phyloP scores from a whole-genome alignment of 2,797 vertebrate genomes.

The Arremon brunneinucha region DNA sequence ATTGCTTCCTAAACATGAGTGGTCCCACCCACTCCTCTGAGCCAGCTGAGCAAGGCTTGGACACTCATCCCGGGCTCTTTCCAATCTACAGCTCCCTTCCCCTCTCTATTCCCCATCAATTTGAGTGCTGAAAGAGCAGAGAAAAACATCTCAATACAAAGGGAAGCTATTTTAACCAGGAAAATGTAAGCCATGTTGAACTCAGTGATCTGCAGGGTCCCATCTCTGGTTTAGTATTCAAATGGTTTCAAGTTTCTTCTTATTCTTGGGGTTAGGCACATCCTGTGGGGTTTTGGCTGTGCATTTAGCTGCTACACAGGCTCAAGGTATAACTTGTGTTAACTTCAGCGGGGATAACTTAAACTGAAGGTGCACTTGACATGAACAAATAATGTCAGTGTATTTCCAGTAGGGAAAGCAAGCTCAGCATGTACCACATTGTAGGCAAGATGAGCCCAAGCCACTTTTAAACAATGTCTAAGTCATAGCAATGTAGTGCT shows the following conservation, averaged over 20 bases:
- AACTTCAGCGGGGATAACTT: not conserved
- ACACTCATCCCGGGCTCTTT: not conserved
- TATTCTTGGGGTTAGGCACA: not conserved
- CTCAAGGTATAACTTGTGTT: not conserved
- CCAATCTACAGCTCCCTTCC: not conserved
- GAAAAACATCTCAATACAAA: not conserved
- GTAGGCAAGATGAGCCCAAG: not conserved
- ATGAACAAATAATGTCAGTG: not conserved
- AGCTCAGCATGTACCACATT: not conserved
- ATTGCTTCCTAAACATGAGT: constrained; percentile 52
- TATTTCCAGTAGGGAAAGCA: not conserved
- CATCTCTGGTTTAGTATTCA: not conserved
- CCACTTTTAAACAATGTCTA: not conserved
- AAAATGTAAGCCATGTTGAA: not conserved
- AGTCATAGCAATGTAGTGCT: not conserved
- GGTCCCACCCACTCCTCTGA: not conserved
- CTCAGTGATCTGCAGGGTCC: not conserved
- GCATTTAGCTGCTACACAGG: not conserved
- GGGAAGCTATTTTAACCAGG: not conserved
- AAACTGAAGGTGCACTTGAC: not conserved
- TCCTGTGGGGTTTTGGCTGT: not conserved
- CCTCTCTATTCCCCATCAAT: not conserved
- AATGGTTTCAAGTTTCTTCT: not conserved
- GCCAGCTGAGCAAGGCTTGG: not conserved
- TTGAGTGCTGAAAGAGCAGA: not conserved